These are phyloP conservation scores for Cyprinodon tularosa DNA, from an alignment of 2,113 vertebrate genomes.

Conservation along the genomic window DNA sequence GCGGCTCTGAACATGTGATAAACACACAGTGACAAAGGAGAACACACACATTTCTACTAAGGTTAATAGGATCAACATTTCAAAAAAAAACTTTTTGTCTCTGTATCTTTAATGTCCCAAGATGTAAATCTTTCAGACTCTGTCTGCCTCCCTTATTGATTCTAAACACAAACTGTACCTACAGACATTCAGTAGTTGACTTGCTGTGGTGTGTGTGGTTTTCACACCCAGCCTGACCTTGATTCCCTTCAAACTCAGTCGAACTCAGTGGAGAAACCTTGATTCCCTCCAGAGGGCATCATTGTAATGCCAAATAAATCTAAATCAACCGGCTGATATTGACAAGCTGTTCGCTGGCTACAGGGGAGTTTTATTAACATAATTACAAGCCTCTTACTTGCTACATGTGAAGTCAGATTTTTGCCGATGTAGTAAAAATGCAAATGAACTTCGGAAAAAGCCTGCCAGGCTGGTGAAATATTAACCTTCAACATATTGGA, in stretches of 20 bases:
- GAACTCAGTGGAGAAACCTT: background rate
- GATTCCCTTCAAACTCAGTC: constrained; percentile 4
- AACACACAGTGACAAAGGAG: background rate
- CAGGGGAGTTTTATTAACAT: background rate
- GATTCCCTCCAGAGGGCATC: fast-evolving
- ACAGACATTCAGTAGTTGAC: constrained; percentile 18
- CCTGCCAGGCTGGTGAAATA: background rate
- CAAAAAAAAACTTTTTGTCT: no score
- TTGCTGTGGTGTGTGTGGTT: background rate
- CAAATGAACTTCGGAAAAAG: constrained; percentile 12
- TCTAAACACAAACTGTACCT: constrained; percentile 5
- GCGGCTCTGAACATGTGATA: constrained; percentile 4
- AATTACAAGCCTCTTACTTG: background rate
- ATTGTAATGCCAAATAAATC: background rate
- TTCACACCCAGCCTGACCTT: background rate
- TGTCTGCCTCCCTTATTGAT: constrained; percentile 18
- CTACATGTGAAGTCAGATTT: background rate
- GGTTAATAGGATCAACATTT: background rate
- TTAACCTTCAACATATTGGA: constrained; percentile 19
- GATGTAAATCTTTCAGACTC: background rate
- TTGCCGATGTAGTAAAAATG: constrained; percentile 34
- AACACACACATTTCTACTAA: background rate
- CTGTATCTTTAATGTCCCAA: no score
- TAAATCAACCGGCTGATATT: background rate
- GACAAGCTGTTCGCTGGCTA: background rate